A percentile compares a stretch with the other conserved stretches of the same genome.
Evolutionary conservation across 2,888 invertebrate species (phyloP).

Genomic region (Brachyopa scutellaris): DNA sequence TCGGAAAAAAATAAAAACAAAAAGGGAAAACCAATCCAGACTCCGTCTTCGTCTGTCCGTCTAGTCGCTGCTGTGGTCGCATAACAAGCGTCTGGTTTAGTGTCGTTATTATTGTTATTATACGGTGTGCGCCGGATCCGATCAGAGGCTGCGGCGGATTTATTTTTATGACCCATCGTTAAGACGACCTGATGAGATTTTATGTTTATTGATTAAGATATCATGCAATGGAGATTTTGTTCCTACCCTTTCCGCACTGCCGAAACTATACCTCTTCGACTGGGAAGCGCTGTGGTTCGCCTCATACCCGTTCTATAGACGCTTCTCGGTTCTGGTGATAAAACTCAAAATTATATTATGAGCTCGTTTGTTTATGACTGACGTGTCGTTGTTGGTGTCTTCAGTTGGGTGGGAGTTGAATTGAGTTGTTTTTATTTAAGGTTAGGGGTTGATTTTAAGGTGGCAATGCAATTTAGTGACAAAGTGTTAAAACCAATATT

Average conservation of each 20-base stretch:
- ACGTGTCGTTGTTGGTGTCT: neutral
- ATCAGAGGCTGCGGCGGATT: constrained; percentile 71
- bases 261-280: no score
- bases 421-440: constrained; percentile 35
- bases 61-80: constrained; percentile 44
- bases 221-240: constrained; percentile 59
- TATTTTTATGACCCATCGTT: constrained; percentile 73
- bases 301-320: constrained; percentile 11
- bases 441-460: neutral
- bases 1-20: constrained; percentile 35
- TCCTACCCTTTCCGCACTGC: no score
- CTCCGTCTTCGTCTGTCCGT: constrained; percentile 34
- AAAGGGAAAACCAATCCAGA: constrained; percentile 49
- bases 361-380: constrained; percentile 39
- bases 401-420: constrained; percentile 19
- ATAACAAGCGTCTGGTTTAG: constrained; percentile 73
- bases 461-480: no score
- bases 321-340: constrained; percentile 45
- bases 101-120: constrained; percentile 72
- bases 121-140: constrained; percentile 67
- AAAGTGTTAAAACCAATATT: no score
- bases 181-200: constrained; percentile 72
- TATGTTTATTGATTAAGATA: constrained; percentile 73
- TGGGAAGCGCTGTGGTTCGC: neutral
- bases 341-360: constrained; percentile 64